Base-by-base conservation (phyloP, 2,888 invertebrate species). In the Onchidella celtica region DNA sequence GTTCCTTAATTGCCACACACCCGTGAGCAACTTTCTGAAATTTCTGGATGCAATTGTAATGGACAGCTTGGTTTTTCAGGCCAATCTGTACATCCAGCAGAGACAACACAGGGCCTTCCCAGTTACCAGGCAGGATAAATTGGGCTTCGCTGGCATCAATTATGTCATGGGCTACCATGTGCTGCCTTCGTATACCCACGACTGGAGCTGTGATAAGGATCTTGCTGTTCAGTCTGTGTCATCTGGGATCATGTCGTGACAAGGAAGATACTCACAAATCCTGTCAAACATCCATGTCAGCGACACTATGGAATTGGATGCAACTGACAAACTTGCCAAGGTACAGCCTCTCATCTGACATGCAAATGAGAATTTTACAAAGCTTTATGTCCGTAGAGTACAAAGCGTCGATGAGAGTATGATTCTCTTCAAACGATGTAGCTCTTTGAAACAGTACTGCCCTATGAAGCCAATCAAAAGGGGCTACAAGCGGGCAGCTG, bases 381-480 rank as follows among this genome's bases (percentile, higher is more conserved):
- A 75, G n/a, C 55, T 81, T 29, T 81, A 55, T 55, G 47, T 32
- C 6, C 11, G 21, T 9, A 9, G 34, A 14, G 40, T 40, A 24
- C 75, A 82, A 27, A 74, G 74, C 21, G 47, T 83, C 21, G 83
- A 83, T 27, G 81, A 83, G 27, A 57, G 34, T 27, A 83, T 76
- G 76, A 63, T 83, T 11, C 38, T 63, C 3, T 83, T 83, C 79
- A 81, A 83, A 47, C 76, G 72, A 0, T 57, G 81, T 34, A 73
- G 36, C 34, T 34, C 68, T 27, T 14, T 83, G 17, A 83, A 83
- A 59, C 79, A 83, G 36, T 79, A 83, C 63, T 17, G 61, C n/a
- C 80, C 83, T 1, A 75, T 32, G 65, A 83, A 81, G 38, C 81
- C 83, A 11, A 72, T 76, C 1, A 81, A 81, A 40, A 24, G 80